Conservation (phyloP, 2,113 vertebrate genomes). For the Rhinolophus ferrumequinum region DNA sequence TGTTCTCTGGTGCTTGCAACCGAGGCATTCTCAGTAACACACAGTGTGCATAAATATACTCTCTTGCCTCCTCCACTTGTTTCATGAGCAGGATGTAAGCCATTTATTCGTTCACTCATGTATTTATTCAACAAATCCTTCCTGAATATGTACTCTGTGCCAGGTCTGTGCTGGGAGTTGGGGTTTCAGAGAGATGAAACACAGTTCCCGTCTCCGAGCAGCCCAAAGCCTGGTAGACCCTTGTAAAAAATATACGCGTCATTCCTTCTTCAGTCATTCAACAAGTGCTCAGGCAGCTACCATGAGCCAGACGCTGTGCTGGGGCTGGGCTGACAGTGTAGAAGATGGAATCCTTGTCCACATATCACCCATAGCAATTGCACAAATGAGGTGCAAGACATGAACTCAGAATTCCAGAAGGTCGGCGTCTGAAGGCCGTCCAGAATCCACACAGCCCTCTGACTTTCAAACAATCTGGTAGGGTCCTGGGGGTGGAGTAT, state of each 20-base stretch:
- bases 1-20: not conserved
- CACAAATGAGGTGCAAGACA: not conserved
- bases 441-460: not conserved
- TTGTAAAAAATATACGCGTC: not conserved
- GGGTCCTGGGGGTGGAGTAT: not conserved
- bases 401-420: not conserved
- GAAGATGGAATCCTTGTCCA: not conserved
- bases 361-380: not conserved
- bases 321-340: not conserved
- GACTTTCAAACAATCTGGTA: not conserved
- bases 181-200: not conserved
- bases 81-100: not conserved
- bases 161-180: not conserved
- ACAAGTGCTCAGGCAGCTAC: rapidly evolving
- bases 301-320: not conserved
- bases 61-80: not conserved
- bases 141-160: not conserved
- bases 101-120: not conserved
- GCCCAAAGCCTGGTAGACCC: not conserved
- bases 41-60: not conserved
- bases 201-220: not conserved
- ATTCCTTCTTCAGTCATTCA: not conserved
- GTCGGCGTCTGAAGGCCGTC: not conserved
- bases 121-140: not conserved
- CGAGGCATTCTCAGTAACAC: not conserved